These are phyloP conservation scores for Epizoanthus scotinus DNA, from an alignment of 92 coral and sea anemone genomes.

Conservation along the genomic window DNA sequence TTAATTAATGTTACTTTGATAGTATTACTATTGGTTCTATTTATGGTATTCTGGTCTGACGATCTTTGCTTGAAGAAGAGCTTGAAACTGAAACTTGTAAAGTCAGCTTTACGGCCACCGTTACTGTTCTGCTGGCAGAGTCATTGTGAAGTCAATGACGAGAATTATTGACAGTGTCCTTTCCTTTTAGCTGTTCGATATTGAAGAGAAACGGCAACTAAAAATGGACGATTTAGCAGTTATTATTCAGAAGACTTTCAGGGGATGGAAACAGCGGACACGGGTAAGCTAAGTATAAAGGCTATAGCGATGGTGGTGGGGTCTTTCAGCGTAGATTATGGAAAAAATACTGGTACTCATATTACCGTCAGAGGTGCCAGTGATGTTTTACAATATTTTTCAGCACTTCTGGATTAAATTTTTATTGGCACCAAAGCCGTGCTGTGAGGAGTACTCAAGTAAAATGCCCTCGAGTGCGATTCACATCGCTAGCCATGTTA, in stretches of 20 bases:
- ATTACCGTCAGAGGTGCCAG: background rate
- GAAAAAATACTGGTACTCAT: background rate
- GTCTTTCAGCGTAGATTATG: background rate
- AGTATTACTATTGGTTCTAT: no score
- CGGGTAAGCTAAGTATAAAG: conserved; percentile 55
- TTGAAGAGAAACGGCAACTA: conserved; percentile 90
- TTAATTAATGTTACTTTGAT: no score
- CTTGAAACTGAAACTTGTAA: no score
- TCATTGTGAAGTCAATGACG: no score
- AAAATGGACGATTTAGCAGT: conserved; percentile 88
- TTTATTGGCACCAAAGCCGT: background rate
- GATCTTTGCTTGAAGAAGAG: no score
- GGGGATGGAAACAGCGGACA: conserved; percentile 82
- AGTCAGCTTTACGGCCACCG: no score
- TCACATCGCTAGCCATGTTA: background rate
- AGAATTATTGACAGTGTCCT: no score
- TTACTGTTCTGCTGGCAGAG: no score
- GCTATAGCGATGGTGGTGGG: background rate
- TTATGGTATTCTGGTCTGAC: no score
- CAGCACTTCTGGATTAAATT: no score
- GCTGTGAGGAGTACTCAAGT: background rate
- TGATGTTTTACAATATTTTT: background rate
- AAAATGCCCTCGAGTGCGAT: background rate
- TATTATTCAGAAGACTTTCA: conserved; percentile 87
- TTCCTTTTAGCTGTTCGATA: conserved; percentile 77